A percentile compares a stretch with the other conserved stretches of the same genome.
Evolutionary conservation across 2,888 invertebrate genomes (phyloP).

Genomic region (Calameuta idolon): DNA sequence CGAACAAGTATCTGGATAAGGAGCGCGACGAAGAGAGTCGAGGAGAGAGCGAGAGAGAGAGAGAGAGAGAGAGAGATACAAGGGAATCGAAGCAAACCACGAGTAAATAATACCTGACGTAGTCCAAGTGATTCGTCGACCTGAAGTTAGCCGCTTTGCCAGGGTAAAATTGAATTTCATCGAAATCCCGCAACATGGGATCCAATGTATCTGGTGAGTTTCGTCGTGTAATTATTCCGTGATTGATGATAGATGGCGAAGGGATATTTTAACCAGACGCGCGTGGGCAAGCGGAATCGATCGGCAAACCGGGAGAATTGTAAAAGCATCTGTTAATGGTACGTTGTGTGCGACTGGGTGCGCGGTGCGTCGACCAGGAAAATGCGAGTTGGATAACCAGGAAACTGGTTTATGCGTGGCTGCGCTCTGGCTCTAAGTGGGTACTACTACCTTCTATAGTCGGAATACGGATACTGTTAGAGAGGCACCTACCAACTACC

Average conservation of each 20-base stretch:
- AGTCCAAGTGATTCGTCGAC: not conserved
- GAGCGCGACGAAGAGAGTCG: slow-evolving; percentile 13
- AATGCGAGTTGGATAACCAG: slow-evolving; percentile 61
- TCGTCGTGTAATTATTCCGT: slow-evolving; percentile 46
- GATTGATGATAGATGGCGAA: slow-evolving; percentile 12
- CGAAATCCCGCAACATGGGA: not conserved
- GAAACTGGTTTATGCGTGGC: slow-evolving; percentile 65
- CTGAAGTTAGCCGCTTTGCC: not conserved
- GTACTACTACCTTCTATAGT: slow-evolving; percentile 24
- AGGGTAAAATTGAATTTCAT: not conserved
- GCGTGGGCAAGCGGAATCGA: slow-evolving; percentile 26
- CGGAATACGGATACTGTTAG: slow-evolving; percentile 22
- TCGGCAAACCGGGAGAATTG: slow-evolving; percentile 16
- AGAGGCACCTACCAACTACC: slow-evolving; percentile 13
- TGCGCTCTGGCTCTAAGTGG: slow-evolving; percentile 45
- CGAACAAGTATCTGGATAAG: slow-evolving; percentile 17
- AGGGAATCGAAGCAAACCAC: not conserved
- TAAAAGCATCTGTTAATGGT: slow-evolving; percentile 55
- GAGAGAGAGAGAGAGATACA: slow-evolving; percentile 52
- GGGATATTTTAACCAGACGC: slow-evolving; percentile 15
- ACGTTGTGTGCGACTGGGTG: slow-evolving; percentile 46
- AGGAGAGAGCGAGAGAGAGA: slow-evolving; percentile 28
- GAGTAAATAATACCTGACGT: not conserved
- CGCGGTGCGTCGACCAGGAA: slow-evolving; percentile 54
- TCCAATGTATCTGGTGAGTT: not conserved